Evolutionary conservation across 2,113 vertebrate species (phyloP).

Genomic region (Danio rerio): GRCz12tu NC_133191.1:46561501-46562000

Average conservation of each 20-base stretch:
- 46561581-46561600: too few relatives aligned
- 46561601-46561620: too few relatives aligned
- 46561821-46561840: background rate
- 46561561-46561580: too few relatives aligned
- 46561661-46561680: background rate
- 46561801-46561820: background rate
- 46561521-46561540: too few relatives aligned
- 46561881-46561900: background rate
- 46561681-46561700: background rate
- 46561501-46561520: too few relatives aligned
- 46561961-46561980: background rate
- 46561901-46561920: background rate
- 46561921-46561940: background rate
- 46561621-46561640: background rate
- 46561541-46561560: too few relatives aligned
- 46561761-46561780: conserved; percentile 16
- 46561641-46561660: background rate
- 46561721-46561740: background rate
- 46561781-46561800: background rate
- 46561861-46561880: conserved; percentile 5
- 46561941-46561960: background rate
- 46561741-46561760: background rate
- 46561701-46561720: background rate
- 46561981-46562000: background rate
- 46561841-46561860: background rate